Base-by-base conservation (phyloP, 2,888 invertebrate species). In the Netelia inedita region DNA sequence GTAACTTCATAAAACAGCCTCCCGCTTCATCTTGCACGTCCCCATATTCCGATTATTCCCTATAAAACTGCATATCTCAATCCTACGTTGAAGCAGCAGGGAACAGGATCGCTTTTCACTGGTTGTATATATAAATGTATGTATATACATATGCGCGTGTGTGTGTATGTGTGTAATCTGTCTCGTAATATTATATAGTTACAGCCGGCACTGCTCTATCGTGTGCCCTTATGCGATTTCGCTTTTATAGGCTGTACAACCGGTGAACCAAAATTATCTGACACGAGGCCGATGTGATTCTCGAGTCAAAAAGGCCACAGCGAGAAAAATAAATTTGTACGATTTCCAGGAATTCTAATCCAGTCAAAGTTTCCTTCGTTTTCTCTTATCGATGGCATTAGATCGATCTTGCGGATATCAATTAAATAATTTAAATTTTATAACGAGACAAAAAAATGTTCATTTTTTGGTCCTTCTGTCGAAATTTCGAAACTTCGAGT, bases 31-130 rank as follows among this genome's bases (percentile, higher is more conserved):
- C 68, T 53, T 28, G 53, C 66, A 63, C 74, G 72, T 82, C 88
- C 87, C 87, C 89, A 87, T 89, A 90, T 91, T 90, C 89, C 88
- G 90, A 92, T 90, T 90, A 90, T 92, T 91, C 91, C 87, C 91
- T 91, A 92, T 93, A 92, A 92, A 92, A 91, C 88, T 82, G 89
- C 91, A 90, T 90, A 91, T 92, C 92, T 92, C 92, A 92, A 92
- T 92, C 89, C 91, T 86, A 87, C 69, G 84, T 74, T 28, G 86
- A 65, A 83, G 85, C 69, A 69, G 65, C 83, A 79, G 72, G 75
- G 74, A 82, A 74, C 72, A 14, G 46, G 57, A 46, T 71, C 82
- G 71, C 75, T 76, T 57, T 72, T 73, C 72, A 50, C 57, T 72
- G 66, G 19, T 66, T 73, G 10, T 74, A 19, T 19, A 59, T 19